Base-by-base conservation (phyloP, 53 echinoderm and acorn worm genomes). In the Holothuria leucospilota region DNA sequence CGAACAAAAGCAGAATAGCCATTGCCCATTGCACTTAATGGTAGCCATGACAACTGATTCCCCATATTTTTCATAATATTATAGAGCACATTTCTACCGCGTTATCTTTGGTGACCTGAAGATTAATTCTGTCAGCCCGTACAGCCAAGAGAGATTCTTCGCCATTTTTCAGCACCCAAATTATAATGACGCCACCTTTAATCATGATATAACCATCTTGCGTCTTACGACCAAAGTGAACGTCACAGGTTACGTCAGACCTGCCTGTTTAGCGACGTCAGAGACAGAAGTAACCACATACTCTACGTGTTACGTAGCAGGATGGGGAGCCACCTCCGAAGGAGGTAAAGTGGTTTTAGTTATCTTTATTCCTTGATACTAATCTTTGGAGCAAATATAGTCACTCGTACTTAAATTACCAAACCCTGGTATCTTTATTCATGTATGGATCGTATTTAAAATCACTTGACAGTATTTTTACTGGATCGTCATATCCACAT, bases 161-260 rank as follows among this genome's bases (percentile, higher is more conserved):
- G 46, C 66, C 4, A 83, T 83, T 23, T 42, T 83, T 25, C 21
- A n/a, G 6, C 84, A 83, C 23, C 84, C 84, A 13, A 39, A 39
- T 13, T 83, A 83, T 64, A 67, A 29, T 26, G 51, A 65, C 42
- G 28, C 11, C 5, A 62, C 62, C 18, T 63, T 58, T 2, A 65
- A 88, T 40, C 68, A 90, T 51, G 96, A 96, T 69, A 86, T 96
- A 6, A 89, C 96, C 14, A 62, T 96, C 41, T 59, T 96, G 66
- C 80, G 81, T 24, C 78, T 96, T 51, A 64, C 81, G 0, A 51
- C 78, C 2, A 82, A 85, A 2, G 77, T 96, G 5, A 58, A 84
- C 18, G 83, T 94, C 51, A 94, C 84, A 5, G 91, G 87, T 25
- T 84, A 85, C 85, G 75, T 94, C 13, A 49, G 91, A 59, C 91